These are phyloP conservation scores for Aleadryas rufinucha DNA, from an alignment of 2,113 vertebrate species.

Conservation along the genomic window DNA sequence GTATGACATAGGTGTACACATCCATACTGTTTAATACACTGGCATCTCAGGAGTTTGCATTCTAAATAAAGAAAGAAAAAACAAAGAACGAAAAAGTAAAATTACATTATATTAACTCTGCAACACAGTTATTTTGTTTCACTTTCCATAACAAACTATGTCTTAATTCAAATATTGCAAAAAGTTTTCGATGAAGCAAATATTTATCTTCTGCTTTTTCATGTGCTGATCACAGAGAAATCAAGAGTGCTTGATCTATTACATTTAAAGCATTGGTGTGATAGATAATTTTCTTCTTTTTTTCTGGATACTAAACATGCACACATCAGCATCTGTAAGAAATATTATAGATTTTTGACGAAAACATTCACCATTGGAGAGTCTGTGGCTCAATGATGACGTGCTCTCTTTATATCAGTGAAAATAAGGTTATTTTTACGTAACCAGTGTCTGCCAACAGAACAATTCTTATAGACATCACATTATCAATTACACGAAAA, in stretches of 20 bases:
- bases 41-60: not conserved
- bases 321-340: not conserved
- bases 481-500: not conserved
- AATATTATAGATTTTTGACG: not conserved
- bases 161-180: not conserved
- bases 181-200: not conserved
- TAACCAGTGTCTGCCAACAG: not conserved
- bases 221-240: not conserved
- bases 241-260: not conserved
- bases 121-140: not conserved
- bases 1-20: not conserved
- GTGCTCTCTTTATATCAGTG: not conserved
- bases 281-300: not conserved
- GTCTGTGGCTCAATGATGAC: not conserved
- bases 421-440: not conserved
- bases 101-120: not conserved
- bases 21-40: not conserved
- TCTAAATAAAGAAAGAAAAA: not conserved
- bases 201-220: not conserved
- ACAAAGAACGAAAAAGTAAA: not conserved
- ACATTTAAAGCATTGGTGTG: not conserved
- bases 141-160: not conserved
- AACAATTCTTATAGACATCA: not conserved
- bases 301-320: not conserved
- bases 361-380: not conserved